These are phyloP conservation scores for Nibea coibor DNA, from an alignment of 2,113 vertebrate genomes.

Conservation along the genomic window DNA sequence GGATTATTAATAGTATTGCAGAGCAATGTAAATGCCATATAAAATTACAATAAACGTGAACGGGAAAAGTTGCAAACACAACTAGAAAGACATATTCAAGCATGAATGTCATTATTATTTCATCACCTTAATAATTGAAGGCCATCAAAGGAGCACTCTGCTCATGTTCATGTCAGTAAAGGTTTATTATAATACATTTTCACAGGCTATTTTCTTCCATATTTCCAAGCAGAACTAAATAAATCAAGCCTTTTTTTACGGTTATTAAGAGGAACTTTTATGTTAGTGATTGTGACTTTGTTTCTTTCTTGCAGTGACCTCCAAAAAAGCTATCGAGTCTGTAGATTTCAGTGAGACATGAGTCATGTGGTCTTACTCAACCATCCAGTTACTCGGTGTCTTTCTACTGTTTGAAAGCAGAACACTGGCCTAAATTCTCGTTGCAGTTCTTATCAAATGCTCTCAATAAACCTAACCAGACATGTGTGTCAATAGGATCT, in stretches of 20 bases:
- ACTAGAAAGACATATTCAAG: not conserved
- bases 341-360: conserved; percentile 2
- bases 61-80: not conserved
- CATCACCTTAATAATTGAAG: not conserved
- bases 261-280: too few species aligned
- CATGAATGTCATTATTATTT: conserved; percentile 17
- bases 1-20: not conserved
- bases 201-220: not conserved
- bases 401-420: not conserved
- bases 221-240: not conserved
- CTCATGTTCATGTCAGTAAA: not conserved
- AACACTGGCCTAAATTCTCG: conserved; percentile 14
- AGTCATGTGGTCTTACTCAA: conserved; percentile 14
- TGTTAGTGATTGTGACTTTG: not conserved
- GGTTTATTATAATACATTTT: not conserved
- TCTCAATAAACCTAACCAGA: conserved; percentile 8
- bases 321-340: conserved; percentile 13
- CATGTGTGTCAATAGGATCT: not conserved
- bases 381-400: conserved; percentile 3
- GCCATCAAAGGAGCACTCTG: not conserved
- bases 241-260: too few species aligned
- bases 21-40: not conserved
- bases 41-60: not conserved
- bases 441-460: conserved; percentile 15
- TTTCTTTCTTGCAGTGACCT: not conserved